Percentiles rank a stretch among this genome's conserved stretches.
Conservation (phyloP, 2,888 invertebrate genomes). For the Litoditis marina region DNA sequence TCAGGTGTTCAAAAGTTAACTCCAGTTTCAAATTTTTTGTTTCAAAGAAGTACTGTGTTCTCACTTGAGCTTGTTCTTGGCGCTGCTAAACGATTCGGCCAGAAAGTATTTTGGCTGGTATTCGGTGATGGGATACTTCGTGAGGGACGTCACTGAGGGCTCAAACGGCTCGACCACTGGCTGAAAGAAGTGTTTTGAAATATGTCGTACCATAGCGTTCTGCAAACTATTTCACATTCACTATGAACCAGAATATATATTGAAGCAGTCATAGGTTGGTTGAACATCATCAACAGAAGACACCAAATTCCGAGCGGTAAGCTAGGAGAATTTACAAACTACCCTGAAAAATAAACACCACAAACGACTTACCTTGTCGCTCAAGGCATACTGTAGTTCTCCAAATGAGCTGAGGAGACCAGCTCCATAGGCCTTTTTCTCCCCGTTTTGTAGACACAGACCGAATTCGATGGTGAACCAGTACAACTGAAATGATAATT, state of each 20-base stretch:
- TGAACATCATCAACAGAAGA: too few species aligned
- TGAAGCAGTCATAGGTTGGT: too few species aligned
- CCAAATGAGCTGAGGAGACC: conserved; percentile 95
- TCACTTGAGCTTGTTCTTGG: conserved; percentile 94
- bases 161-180: conserved; percentile 82
- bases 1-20: too few species aligned
- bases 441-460: conserved; percentile 87
- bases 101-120: conserved; percentile 95
- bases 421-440: conserved; percentile 93
- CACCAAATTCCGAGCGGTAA: too few species aligned
- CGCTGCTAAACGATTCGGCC: conserved; percentile 90
- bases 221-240: too few species aligned
- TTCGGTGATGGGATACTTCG: conserved; percentile 93
- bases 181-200: conserved; percentile 23
- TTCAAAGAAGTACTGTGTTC: too few species aligned
- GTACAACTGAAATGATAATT: conserved; percentile 59
- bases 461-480: conserved; percentile 98
- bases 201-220: too few species aligned
- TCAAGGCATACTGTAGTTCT: conserved; percentile 83
- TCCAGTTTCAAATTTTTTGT: not conserved
- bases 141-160: conserved; percentile 79
- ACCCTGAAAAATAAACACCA: not conserved
- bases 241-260: too few species aligned
- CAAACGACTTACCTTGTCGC: conserved; percentile 67
- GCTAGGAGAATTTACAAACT: too few species aligned